Percentiles rank a stretch among this genome's conserved stretches.
phyloP scores from a whole-genome alignment of 2,888 invertebrate genomes.

The Exephanes ischioxanthus region DNA sequence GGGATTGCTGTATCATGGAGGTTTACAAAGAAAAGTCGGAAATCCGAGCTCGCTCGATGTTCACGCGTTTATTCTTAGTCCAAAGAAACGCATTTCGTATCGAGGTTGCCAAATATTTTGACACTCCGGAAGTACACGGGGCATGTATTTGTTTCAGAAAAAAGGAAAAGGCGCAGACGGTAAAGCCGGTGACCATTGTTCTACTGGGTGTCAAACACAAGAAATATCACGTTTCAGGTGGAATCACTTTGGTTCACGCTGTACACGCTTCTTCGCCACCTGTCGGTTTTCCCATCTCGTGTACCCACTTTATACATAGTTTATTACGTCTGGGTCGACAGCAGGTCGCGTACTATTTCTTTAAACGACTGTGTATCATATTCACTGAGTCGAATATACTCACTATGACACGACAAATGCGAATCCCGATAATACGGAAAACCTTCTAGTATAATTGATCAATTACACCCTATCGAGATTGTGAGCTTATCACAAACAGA shows the following conservation, averaged over 20 bases:
- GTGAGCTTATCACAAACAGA: too few relatives aligned
- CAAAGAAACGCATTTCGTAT: neutral
- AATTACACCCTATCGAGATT: too few relatives aligned
- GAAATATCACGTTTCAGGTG: conserved; percentile 16
- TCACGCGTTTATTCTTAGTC: conserved; percentile 20
- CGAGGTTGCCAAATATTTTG: conserved; percentile 37
- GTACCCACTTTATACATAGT: conserved; percentile 47
- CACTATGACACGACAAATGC: too few relatives aligned
- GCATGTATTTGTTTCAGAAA: neutral
- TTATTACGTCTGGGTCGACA: conserved; percentile 35
- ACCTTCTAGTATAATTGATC: too few relatives aligned
- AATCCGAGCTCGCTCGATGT: conserved; percentile 44
- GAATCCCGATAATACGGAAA: too few relatives aligned
- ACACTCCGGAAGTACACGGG: conserved; percentile 4
- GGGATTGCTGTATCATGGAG: neutral
- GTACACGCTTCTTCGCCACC: conserved; percentile 28
- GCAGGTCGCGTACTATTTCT: neutral
- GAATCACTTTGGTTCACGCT: conserved; percentile 16
- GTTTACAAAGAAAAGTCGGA: neutral
- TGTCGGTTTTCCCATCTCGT: conserved; percentile 39
- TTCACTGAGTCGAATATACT: too few relatives aligned
- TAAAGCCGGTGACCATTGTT: conserved; percentile 9
- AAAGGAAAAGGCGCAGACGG: neutral
- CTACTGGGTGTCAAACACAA: conserved; percentile 14
- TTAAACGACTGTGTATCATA: neutral